These are phyloP conservation scores for Ploceus nigricollis DNA, from an alignment of 2,113 vertebrate genomes.

Conservation along the genomic window DNA sequence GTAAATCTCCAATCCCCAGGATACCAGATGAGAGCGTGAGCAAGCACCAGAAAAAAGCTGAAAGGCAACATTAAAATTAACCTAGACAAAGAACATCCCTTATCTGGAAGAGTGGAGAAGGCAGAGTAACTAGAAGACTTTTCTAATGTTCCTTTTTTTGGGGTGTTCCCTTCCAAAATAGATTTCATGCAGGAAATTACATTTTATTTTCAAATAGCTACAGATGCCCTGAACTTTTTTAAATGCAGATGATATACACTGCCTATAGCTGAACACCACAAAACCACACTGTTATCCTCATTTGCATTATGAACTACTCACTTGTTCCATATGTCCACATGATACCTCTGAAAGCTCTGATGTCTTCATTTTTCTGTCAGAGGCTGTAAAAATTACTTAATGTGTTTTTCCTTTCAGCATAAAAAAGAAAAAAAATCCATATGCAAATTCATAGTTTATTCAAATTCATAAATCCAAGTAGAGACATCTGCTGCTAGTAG, in stretches of 20 bases:
- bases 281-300: neutral
- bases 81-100: neutral
- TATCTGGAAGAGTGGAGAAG: neutral
- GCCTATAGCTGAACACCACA: neutral
- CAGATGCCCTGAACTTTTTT: neutral
- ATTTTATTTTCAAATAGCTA: neutral
- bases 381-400: neutral
- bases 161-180: neutral
- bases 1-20: neutral
- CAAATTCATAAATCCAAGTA: neutral
- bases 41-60: neutral
- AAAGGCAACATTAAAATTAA: neutral
- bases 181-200: neutral
- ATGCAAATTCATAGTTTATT: conserved; percentile 21
- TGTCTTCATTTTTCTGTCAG: conserved; percentile 47
- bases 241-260: neutral
- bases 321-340: conserved; percentile 20
- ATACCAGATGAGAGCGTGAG: neutral
- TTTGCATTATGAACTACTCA: conserved; percentile 24
- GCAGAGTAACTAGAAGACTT: neutral
- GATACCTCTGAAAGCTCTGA: neutral
- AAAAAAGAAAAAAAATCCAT: neutral
- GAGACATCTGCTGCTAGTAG: neutral
- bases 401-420: neutral
- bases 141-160: neutral